These are phyloP conservation scores for Itoplectis maculator DNA, from an alignment of 2,888 invertebrate species.

Conservation along the genomic window DNA sequence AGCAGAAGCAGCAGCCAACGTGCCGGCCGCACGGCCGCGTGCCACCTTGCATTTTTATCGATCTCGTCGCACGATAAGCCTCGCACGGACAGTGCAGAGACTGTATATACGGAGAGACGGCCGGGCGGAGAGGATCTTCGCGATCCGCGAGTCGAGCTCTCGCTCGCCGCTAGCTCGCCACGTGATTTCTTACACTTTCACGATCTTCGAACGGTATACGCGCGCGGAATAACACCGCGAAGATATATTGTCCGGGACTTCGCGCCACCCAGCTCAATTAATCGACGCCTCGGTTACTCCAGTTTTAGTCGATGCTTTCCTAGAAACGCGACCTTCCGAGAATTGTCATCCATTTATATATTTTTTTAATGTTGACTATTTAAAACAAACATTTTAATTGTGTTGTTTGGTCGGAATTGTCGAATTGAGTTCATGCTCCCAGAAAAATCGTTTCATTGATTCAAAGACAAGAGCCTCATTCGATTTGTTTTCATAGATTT, in stretches of 20 bases:
- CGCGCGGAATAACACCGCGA: slow-evolving; percentile 67
- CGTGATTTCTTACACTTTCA: slow-evolving; percentile 78
- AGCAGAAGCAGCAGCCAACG: slow-evolving; percentile 39
- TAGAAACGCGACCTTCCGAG: slow-evolving; percentile 56
- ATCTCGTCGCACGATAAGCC: slow-evolving; percentile 74
- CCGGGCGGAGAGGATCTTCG: slow-evolving; percentile 63
- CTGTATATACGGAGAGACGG: slow-evolving; percentile 4
- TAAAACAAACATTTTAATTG: no score
- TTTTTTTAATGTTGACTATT: neutral
- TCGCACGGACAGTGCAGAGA: slow-evolving; percentile 51
- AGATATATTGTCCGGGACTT: slow-evolving; percentile 54
- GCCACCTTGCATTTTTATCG: slow-evolving; percentile 80
- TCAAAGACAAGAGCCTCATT: no score
- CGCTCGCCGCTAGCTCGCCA: slow-evolving; percentile 42
- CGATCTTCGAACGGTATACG: slow-evolving; percentile 71
- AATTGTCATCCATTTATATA: neutral
- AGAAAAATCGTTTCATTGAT: no score
- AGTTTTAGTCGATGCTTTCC: slow-evolving; percentile 52
- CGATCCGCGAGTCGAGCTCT: slow-evolving; percentile 46
- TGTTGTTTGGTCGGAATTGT: no score
- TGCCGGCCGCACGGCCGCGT: slow-evolving; percentile 74
- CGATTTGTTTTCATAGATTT: no score
- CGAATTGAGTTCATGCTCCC: no score
- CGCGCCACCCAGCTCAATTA: slow-evolving; percentile 27
- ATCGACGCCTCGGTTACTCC: slow-evolving; percentile 16